Evolutionary conservation across 2,113 vertebrate genomes (phyloP), one percentile per base, ranked within the genome.

Genomic region (Accipiter cooperii): DNA sequence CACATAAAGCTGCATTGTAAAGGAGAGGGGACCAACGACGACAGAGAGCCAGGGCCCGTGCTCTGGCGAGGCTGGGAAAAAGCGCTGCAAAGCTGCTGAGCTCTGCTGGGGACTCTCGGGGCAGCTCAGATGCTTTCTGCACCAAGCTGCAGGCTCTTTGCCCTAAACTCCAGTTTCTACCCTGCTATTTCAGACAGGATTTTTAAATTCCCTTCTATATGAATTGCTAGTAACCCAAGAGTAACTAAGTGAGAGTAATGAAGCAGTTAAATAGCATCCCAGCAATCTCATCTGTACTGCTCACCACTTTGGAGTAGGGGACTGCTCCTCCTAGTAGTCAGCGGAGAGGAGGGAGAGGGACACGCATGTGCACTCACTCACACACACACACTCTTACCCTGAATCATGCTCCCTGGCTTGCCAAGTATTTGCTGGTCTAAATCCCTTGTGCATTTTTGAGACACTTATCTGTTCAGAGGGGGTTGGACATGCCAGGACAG

Each of bases 281-380:
- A 8, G 7, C 31, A 0, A 16, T 8, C 81, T 18, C 55, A 28
- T 10, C 46, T 4, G 9, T 5, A 11, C 44, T 2, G n/a, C 65
- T 44, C 34, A 0, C 79, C 9, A 3, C 52, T 21, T 3, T 0
- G 44, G 65, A 33, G 34, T 2, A 42, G 25, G 26, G 54, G n/a
- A 40, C 0, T 5, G 42, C 21, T 47, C 42, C 65, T 9, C 34
- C 42, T 9, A 5, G 42, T 52, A 36, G 33, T 6, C 21, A 10
- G 36, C 3, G 63, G 20, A 24, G 63, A n/a, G 17, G 47, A 51
- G 20, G 49, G 33, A 46, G 42, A 36, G 34, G 52, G 52, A 31
- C 0, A 8, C 34, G 2, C 42, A 46, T 19, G 34, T 5, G 28
- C 40, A 1, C 64, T 20, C 42, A 17, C 36, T 9, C 51, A 52